phyloP scores from a whole-genome alignment of 2,888 invertebrate genomes.

The Danaus chrysippus region DNA sequence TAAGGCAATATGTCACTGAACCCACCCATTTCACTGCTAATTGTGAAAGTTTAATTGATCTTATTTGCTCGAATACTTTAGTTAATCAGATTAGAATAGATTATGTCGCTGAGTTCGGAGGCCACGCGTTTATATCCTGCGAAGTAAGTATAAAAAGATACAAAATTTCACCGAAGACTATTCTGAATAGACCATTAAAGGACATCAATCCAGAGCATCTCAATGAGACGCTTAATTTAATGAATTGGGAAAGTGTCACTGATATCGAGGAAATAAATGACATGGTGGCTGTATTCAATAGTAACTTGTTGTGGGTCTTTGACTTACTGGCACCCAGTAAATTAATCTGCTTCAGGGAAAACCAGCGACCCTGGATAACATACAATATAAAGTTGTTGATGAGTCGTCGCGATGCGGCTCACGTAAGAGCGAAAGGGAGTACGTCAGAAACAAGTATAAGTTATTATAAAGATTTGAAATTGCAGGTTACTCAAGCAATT shows the following conservation, averaged over 20 bases:
- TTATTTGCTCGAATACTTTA: neutral
- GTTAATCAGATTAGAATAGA: neutral
- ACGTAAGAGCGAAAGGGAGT: too few relatives aligned
- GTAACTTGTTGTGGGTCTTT: too few relatives aligned
- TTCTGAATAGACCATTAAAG: too few relatives aligned
- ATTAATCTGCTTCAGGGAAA: too few relatives aligned
- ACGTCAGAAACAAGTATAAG: too few relatives aligned
- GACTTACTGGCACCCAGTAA: too few relatives aligned
- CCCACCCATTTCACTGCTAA: neutral
- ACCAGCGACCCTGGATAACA: neutral
- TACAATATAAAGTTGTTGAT: conserved; percentile 10
- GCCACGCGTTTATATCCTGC: conserved; percentile 2
- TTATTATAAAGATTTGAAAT: too few relatives aligned
- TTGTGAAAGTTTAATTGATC: neutral
- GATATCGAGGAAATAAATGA: neutral
- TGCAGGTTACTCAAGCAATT: too few relatives aligned
- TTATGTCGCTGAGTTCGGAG: conserved; percentile 1
- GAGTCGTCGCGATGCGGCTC: neutral
- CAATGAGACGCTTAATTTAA: conserved; percentile 5
- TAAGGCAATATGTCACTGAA: neutral
- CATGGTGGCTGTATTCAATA: too few relatives aligned
- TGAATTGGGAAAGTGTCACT: conserved; percentile 1
- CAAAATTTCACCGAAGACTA: too few relatives aligned
- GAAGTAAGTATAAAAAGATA: too few relatives aligned
- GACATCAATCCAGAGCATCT: too few relatives aligned